These are phyloP conservation scores for Ornithoptera priamus DNA, from an alignment of 2,888 invertebrate genomes.

Conservation along the genomic window DNA sequence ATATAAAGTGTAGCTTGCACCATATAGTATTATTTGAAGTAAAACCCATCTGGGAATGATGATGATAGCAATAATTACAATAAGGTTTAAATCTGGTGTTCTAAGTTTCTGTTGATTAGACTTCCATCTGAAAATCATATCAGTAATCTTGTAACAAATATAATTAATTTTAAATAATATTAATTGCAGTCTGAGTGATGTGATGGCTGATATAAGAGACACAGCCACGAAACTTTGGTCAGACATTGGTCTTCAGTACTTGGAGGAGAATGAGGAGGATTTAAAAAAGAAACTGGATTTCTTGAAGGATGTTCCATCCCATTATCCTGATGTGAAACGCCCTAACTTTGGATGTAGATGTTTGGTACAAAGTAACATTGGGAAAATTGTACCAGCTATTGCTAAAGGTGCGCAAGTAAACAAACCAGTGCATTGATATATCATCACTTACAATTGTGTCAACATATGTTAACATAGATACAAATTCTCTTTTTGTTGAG, in stretches of 20 bases:
- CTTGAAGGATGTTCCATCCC: slow-evolving; percentile 81
- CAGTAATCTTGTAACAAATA: too few relatives aligned
- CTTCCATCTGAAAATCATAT: too few relatives aligned
- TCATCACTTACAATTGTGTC: too few relatives aligned
- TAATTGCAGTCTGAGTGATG: slow-evolving; percentile 85
- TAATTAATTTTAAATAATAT: not conserved
- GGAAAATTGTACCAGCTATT: slow-evolving; percentile 86
- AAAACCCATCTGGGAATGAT: too few relatives aligned
- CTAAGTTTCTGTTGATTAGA: too few relatives aligned
- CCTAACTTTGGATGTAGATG: slow-evolving; percentile 93
- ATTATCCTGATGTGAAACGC: slow-evolving; percentile 89
- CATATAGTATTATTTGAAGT: too few relatives aligned
- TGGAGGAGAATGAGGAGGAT: slow-evolving; percentile 92
- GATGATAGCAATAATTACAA: too few relatives aligned
- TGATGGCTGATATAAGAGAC: slow-evolving; percentile 84
- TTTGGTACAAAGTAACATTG: slow-evolving; percentile 86
- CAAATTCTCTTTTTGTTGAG: too few relatives aligned
- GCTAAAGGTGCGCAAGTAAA: slow-evolving; percentile 56
- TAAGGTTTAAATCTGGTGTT: too few relatives aligned
- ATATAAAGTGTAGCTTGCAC: too few relatives aligned
- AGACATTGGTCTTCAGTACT: slow-evolving; percentile 87
- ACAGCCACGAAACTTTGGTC: slow-evolving; percentile 84
- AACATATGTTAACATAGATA: too few relatives aligned
- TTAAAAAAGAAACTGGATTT: slow-evolving; percentile 91
- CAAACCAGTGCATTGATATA: not conserved